A percentile compares a stretch with the other conserved stretches of the same genome.
Conservation (phyloP, 2,888 invertebrate genomes). For the Aproaerema taeniolella region DNA sequence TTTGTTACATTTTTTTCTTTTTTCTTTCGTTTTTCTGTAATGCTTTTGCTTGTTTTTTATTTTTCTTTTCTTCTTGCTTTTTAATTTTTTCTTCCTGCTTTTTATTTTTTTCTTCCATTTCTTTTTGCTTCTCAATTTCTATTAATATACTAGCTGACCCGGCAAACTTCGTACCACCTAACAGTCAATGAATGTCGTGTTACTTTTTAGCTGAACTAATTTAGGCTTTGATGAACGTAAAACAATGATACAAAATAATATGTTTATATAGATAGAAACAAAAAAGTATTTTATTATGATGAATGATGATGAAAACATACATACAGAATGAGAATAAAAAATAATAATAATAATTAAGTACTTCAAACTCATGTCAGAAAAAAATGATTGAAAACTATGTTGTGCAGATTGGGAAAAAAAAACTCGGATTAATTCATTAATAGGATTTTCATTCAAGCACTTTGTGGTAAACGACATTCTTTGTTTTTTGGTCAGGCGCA, state of each 20-base stretch:
- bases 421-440: constrained; percentile 4
- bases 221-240: not conserved
- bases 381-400: not conserved
- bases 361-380: not conserved
- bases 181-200: not conserved
- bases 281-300: not conserved
- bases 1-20: no score
- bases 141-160: constrained; percentile 4
- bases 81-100: no score
- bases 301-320: constrained; percentile 3
- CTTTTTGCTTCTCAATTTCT: no score
- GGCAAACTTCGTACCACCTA: constrained; percentile 7
- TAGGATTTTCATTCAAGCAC: constrained; percentile 9
- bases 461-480: constrained; percentile 8
- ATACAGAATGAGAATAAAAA: constrained; percentile 1
- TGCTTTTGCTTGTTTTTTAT: no score
- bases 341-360: not conserved
- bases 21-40: no score
- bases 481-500: constrained; percentile 9
- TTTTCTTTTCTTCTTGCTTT: no score
- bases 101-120: no score
- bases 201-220: not conserved
- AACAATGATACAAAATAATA: not conserved
- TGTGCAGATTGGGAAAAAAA: constrained; percentile 2
- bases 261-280: not conserved